Percentiles rank a stretch among this genome's conserved stretches.
phyloP scores from a whole-genome alignment of 2,113 vertebrate species.

The Apeltes quadracus region DNA sequence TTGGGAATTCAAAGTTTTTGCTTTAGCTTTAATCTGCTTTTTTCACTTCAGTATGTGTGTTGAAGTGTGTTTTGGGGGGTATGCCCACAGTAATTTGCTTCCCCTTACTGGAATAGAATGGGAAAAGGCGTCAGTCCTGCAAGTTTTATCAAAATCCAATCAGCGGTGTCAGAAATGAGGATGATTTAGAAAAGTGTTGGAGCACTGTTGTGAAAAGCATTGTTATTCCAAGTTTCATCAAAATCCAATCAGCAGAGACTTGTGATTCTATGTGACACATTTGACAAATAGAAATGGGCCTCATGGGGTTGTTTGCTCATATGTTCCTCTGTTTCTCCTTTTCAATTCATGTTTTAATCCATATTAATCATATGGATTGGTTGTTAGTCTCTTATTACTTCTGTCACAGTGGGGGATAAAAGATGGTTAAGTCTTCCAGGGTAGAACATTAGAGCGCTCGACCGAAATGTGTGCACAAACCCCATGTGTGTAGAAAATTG shows the following conservation, averaged over 20 bases:
- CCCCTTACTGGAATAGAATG: background rate
- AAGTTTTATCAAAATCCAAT: background rate
- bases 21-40: constrained; percentile 12
- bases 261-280: constrained; percentile 60
- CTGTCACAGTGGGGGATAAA: constrained; percentile 44
- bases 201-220: constrained; percentile 38
- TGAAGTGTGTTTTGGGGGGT: background rate
- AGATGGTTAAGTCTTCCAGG: constrained; percentile 28
- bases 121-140: background rate
- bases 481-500: constrained; percentile 9
- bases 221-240: constrained; percentile 65
- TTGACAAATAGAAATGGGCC: constrained; percentile 60
- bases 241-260: constrained; percentile 60
- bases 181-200: constrained; percentile 20
- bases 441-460: constrained; percentile 24
- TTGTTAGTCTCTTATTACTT: constrained; percentile 38
- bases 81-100: background rate
- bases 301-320: constrained; percentile 56
- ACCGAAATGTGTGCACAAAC: constrained; percentile 22
- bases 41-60: background rate
- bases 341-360: constrained; percentile 14
- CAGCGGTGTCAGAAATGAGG: constrained; percentile 20
- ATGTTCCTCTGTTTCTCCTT: constrained; percentile 24
- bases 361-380: constrained; percentile 26
- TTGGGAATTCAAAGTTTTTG: constrained; percentile 26